phyloP scores from a whole-genome alignment of 37 sponge, comb jelly and placozoan species.

The Aplysina aerophoba region DNA sequence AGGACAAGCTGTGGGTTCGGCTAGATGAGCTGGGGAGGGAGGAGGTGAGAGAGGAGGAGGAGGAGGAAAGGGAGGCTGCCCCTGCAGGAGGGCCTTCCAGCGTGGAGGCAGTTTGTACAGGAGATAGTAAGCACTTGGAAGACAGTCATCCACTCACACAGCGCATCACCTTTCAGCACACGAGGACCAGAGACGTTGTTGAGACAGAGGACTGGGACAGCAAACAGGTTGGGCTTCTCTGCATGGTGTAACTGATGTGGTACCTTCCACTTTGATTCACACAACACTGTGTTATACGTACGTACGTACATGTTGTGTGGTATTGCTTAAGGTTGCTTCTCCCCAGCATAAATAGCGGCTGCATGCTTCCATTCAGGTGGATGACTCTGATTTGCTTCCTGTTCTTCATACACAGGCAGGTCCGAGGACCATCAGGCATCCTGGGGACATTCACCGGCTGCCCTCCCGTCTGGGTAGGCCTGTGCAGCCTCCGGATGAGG shows the following conservation, averaged over 20 bases:
- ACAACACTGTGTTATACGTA: too few species aligned
- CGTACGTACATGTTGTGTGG: too few species aligned
- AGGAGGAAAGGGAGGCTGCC: not conserved
- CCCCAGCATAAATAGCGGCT: too few species aligned
- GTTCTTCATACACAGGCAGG: too few species aligned
- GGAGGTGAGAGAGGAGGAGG: slow-evolving; percentile 31
- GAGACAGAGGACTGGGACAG: not conserved
- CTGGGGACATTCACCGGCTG: too few species aligned
- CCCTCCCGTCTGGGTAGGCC: too few species aligned
- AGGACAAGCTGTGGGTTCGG: slow-evolving; percentile 35
- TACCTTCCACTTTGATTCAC: too few species aligned
- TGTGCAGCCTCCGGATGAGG: too few species aligned
- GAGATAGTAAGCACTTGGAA: not conserved
- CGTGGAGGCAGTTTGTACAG: too few species aligned
- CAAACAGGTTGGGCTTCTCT: not conserved
- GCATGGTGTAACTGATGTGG: not conserved
- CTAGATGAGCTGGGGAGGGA: slow-evolving; percentile 61
- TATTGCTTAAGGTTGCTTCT: not conserved
- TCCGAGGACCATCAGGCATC: too few species aligned
- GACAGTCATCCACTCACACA: not conserved
- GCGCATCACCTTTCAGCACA: slow-evolving; percentile 5
- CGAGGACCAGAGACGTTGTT: not conserved
- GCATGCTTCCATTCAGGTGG: too few species aligned
- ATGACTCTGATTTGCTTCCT: too few species aligned
- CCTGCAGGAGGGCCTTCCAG: not conserved